These are phyloP conservation scores for Drosophila cardini DNA, from an alignment of 1,140 invertebrate species.

Conservation along the genomic window DNA sequence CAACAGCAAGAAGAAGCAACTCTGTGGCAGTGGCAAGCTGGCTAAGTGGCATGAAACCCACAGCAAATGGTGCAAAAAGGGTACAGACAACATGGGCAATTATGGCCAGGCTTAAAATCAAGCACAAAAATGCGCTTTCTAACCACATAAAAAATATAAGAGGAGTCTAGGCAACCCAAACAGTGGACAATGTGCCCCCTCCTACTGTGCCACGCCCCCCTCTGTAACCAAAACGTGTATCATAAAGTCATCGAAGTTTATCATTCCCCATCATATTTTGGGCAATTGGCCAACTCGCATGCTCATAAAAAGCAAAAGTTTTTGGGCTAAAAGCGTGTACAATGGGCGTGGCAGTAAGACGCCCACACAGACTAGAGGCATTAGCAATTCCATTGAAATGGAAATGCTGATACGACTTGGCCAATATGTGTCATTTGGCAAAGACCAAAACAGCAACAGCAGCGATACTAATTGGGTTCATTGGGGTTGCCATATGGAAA, in stretches of 20 bases:
- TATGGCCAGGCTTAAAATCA: conserved; percentile 30
- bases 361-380: neutral
- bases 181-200: too few relatives aligned
- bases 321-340: conserved; percentile 71
- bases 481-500: conserved; percentile 58
- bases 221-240: conserved; percentile 44
- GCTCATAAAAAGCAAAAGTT: conserved; percentile 45
- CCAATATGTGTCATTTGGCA: conserved; percentile 75
- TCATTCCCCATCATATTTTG: conserved; percentile 56
- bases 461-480: conserved; percentile 77
- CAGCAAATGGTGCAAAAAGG: conserved; percentile 76
- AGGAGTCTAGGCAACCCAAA: neutral
- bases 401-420: conserved; percentile 53
- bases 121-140: conserved; percentile 52
- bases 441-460: conserved; percentile 13
- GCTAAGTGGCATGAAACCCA: conserved; percentile 53
- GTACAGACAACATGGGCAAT: conserved; percentile 57
- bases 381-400: conserved; percentile 51
- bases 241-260: conserved; percentile 80
- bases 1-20: conserved; percentile 8
- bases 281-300: conserved; percentile 16
- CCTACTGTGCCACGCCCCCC: conserved; percentile 1
- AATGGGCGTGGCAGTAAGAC: conserved; percentile 51
- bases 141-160: conserved; percentile 19
- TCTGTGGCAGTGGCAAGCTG: conserved; percentile 14